A percentile compares a stretch with the other conserved stretches of the same genome.
phyloP scores from a whole-genome alignment of 2,888 invertebrate species.

The Polietes domitor region DNA sequence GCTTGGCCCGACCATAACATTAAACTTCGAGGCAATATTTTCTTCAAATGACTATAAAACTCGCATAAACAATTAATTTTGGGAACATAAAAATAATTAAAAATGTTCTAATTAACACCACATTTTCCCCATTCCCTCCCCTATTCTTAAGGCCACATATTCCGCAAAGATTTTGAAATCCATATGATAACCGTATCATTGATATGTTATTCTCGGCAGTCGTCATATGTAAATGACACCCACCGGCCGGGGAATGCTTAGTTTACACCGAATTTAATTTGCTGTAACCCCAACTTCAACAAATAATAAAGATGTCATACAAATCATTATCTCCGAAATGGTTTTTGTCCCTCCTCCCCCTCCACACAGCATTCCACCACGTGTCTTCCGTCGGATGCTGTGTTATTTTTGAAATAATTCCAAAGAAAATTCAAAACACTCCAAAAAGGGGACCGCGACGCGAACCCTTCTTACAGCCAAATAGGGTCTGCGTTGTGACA shows the following conservation, averaged over 20 bases:
- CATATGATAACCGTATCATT: slow-evolving; percentile 55
- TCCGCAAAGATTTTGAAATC: background rate
- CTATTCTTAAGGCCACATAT: background rate
- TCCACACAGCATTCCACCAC: slow-evolving; percentile 36
- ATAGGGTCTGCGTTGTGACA: slow-evolving; percentile 36
- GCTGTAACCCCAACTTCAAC: slow-evolving; percentile 68
- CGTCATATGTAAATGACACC: slow-evolving; percentile 51
- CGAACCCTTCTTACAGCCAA: slow-evolving; percentile 51
- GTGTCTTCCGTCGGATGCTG: slow-evolving; percentile 51
- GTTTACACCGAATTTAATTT: slow-evolving; percentile 61
- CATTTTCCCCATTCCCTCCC: slow-evolving; percentile 37
- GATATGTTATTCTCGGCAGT: slow-evolving; percentile 29
- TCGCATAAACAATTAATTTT: slow-evolving; percentile 61
- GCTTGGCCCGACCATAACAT: no score
- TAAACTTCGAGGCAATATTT: slow-evolving; percentile 17
- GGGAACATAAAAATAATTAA: slow-evolving; percentile 51
- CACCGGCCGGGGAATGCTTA: slow-evolving; percentile 28
- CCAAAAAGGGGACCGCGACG: slow-evolving; percentile 16
- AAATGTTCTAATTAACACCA: slow-evolving; percentile 64
- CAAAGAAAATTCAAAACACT: slow-evolving; percentile 23
- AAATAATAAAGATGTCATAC: slow-evolving; percentile 65
- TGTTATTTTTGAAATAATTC: slow-evolving; percentile 35
- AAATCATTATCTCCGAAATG: slow-evolving; percentile 55
- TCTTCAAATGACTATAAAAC: slow-evolving; percentile 46
- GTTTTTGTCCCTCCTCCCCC: background rate